phyloP scores from a whole-genome alignment of 2,113 vertebrate genomes.

The Hystrix cristata region DNA sequence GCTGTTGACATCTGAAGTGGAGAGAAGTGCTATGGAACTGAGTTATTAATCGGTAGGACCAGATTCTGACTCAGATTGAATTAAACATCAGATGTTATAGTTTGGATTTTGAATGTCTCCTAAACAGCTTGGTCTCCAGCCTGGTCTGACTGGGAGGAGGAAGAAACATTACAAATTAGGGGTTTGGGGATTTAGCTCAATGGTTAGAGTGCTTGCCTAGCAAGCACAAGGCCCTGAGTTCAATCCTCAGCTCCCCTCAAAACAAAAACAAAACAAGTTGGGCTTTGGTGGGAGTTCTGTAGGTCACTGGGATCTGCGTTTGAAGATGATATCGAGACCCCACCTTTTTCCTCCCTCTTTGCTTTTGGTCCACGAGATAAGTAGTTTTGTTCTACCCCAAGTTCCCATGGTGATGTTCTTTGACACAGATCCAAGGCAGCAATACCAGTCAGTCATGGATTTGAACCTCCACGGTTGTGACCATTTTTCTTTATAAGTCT shows the following conservation, averaged over 20 bases:
- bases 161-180: no score
- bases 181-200: no score
- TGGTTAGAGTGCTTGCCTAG: no score
- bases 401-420: not conserved
- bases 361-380: no score
- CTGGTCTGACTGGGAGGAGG: not conserved
- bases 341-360: not conserved
- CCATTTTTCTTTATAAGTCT: not conserved
- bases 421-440: not conserved
- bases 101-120: not conserved
- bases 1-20: not conserved
- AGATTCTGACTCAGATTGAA: not conserved
- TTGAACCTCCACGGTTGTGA: accelerated
- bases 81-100: not conserved
- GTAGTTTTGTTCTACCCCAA: not conserved
- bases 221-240: no score
- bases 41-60: not conserved
- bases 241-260: no score
- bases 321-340: not conserved
- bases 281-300: not conserved
- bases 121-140: not conserved
- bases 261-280: not conserved
- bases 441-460: not conserved
- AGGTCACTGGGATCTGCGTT: not conserved
- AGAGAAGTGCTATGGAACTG: not conserved